A percentile compares a stretch with the other conserved stretches of the same genome.
phyloP scores from a whole-genome alignment of 2,797 vertebrate genomes.

The Hoplostethus atlanticus region DNA sequence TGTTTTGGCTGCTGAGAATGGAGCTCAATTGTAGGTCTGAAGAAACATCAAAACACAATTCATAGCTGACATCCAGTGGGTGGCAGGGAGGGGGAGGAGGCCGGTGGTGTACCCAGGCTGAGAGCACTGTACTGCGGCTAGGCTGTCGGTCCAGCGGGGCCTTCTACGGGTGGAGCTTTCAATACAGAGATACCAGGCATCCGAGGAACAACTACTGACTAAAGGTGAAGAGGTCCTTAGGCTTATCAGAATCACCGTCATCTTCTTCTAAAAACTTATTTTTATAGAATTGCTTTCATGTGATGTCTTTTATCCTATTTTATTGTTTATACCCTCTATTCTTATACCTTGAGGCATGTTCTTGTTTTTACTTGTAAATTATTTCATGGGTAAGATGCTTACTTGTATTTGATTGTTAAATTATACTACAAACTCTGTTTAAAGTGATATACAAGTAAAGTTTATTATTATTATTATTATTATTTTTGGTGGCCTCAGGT shows the following conservation, averaged over 20 bases:
- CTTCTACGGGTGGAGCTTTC: conserved; percentile 10
- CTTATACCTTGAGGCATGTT: too few species aligned
- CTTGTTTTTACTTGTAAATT: too few species aligned
- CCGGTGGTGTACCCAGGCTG: conserved; percentile 54
- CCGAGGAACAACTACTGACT: background rate
- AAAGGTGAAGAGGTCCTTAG: background rate
- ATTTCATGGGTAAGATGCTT: too few species aligned
- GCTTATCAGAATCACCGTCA: background rate
- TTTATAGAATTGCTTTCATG: too few species aligned
- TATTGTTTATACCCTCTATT: too few species aligned
- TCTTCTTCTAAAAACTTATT: too few species aligned
- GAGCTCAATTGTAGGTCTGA: conserved; percentile 88
- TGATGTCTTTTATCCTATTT: too few species aligned
- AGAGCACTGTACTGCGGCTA: conserved; percentile 51
- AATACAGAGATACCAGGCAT: background rate
- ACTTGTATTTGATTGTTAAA: too few species aligned
- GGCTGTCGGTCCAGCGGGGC: conserved; percentile 42
- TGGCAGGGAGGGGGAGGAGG: conserved; percentile 59
- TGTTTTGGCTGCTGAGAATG: conserved; percentile 93
- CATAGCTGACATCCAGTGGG: conserved; percentile 87
- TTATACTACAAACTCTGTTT: too few species aligned
- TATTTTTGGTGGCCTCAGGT: background rate
- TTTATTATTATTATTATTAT: too few species aligned
- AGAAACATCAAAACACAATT: conserved; percentile 95
- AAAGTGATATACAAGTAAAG: too few species aligned